A percentile compares a stretch with the other conserved stretches of the same genome.
phyloP scores from a whole-genome alignment of 2,888 invertebrate species.

The Nemoura dubitans region DNA sequence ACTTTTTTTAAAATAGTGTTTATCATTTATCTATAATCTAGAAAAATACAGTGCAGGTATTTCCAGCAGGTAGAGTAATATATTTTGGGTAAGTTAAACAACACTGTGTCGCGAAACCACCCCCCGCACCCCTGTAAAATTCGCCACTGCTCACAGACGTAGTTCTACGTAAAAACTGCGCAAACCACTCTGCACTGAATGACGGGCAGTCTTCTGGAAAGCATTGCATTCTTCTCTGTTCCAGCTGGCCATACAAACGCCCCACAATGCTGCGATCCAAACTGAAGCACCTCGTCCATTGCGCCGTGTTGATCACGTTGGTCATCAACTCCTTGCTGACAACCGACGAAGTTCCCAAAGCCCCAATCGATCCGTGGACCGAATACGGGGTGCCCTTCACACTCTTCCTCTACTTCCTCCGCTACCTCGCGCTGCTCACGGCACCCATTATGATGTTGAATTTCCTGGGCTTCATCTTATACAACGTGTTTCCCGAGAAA shows the following conservation, averaged over 20 bases:
- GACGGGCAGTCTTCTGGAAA: too few species aligned
- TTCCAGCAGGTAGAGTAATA: too few species aligned
- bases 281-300: constrained; percentile 84
- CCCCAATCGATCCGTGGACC: constrained; percentile 80
- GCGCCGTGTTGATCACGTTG: constrained; percentile 76
- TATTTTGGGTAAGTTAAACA: too few species aligned
- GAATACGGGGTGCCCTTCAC: constrained; percentile 82
- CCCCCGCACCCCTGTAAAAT: too few species aligned
- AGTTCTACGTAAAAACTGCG: too few species aligned
- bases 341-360: constrained; percentile 61
- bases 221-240: too few species aligned
- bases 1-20: too few species aligned
- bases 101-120: too few species aligned
- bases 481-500: constrained; percentile 95
- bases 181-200: too few species aligned
- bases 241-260: background rate
- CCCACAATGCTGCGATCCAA: constrained; percentile 61
- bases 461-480: constrained; percentile 85
- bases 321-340: constrained; percentile 76
- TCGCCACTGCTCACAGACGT: too few species aligned
- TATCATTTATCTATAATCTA: too few species aligned
- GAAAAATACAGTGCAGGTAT: too few species aligned
- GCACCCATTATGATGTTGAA: constrained; percentile 90
- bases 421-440: constrained; percentile 83
- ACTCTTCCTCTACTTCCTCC: constrained; percentile 76